These are phyloP conservation scores for Holcopasites calliopsidis DNA, from an alignment of 1,140 invertebrate species.

Conservation along the genomic window DNA sequence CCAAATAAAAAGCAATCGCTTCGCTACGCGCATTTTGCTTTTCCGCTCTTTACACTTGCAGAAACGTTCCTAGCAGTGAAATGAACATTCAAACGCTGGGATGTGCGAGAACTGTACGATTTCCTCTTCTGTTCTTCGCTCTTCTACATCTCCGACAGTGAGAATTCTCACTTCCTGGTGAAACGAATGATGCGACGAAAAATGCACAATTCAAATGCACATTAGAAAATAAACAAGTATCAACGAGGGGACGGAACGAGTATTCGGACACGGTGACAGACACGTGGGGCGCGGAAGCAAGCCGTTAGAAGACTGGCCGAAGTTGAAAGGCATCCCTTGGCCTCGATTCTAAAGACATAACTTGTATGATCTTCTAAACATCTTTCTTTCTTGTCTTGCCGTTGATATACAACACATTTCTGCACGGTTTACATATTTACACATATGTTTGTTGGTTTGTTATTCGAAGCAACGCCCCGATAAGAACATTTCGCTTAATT, in stretches of 20 bases:
- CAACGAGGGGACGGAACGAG: constrained; percentile 16
- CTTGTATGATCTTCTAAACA: constrained; percentile 75
- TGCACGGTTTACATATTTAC: no score
- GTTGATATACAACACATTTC: neutral
- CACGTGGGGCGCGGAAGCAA: constrained; percentile 70
- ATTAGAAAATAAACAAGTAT: neutral
- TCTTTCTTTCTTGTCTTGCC: constrained; percentile 44
- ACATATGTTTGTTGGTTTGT: neutral
- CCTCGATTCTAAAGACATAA: constrained; percentile 76
- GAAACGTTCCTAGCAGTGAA: no score
- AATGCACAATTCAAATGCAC: no score
- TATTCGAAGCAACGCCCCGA: no score
- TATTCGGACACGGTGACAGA: constrained; percentile 36
- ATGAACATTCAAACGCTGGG: neutral
- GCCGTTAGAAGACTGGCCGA: constrained; percentile 72
- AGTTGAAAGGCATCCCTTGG: constrained; percentile 79
- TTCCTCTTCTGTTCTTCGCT: no score
- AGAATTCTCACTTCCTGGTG: no score
- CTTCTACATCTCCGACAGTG: no score
- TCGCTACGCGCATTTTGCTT: neutral
- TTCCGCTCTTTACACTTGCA: neutral
- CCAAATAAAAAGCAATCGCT: neutral
- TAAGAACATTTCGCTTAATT: no score
- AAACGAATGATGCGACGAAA: no score
- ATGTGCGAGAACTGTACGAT: no score